Base-by-base conservation (phyloP, 2,888 invertebrate species). In the Tipula vernalis region DNA sequence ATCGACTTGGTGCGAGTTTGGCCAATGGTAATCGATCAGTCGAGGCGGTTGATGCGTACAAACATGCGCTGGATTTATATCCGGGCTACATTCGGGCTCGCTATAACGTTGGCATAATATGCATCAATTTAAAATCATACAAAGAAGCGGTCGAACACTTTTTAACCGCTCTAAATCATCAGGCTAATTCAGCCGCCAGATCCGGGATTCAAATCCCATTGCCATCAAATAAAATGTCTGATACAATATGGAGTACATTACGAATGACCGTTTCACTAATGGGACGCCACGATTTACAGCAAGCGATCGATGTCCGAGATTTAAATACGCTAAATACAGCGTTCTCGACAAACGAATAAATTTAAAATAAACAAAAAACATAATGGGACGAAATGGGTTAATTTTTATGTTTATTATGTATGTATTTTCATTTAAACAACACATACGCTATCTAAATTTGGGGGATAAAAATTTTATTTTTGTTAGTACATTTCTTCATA, bases 101-200 rank as follows among this genome's bases (percentile, higher is more conserved):
- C 87, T 99, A 98, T 91, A 99, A 99, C 92, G 96, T 99, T 87
- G 99, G 99, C 39, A 98, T 99, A 87, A 98, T 98, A 87, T 99
- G 99, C 90, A 97, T 99, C 92, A 99, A 99, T 92, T 93, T 99
- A 85, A 96, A 96, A 89, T 98, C 98, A 84, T 96, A 99, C 90
- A 98, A 95, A 90, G 96, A 99, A 92, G 98, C 99, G 5, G 97
- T 96, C 13, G 98, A 99, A 91, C 99, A 99, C 92, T 96, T 99
- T 89, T 91, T 99, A 86, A 95, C 96, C 3, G 98, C 99, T 0
- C 92, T 99, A 51, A 98, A 98, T 91, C 96, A 98, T 91, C 99
- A 99, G 92, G 94, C 96, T 36, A 94, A 90, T 86, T 90, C 91
- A 90, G 90, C 93, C 91, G 88, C 92, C 89, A 88, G 92, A 88